These are phyloP conservation scores for Noctua janthina DNA, from an alignment of 2,888 invertebrate genomes.

Conservation along the genomic window DNA sequence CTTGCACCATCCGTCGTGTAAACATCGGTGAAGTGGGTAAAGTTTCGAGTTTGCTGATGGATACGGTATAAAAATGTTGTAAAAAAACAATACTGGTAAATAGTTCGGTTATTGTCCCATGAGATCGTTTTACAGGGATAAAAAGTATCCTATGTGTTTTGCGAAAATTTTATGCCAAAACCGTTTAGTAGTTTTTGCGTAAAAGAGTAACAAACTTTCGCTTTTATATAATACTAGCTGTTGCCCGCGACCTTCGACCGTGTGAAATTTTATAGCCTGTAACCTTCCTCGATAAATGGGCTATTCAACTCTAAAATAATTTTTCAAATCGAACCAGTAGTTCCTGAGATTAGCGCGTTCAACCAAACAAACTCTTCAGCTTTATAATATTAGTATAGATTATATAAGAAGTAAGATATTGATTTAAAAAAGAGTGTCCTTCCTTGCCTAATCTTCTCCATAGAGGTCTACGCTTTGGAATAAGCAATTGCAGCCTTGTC, in stretches of 20 bases:
- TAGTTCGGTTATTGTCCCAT: neutral
- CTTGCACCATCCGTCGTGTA: slow-evolving; percentile 87
- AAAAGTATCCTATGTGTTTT: neutral
- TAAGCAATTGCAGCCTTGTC: neutral
- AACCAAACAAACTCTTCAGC: too few relatives aligned
- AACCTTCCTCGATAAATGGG: too few relatives aligned
- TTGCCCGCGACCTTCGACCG: too few relatives aligned
- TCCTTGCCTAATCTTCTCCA: neutral
- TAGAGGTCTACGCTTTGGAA: neutral
- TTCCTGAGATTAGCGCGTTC: too few relatives aligned
- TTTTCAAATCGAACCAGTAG: too few relatives aligned
- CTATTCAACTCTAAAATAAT: too few relatives aligned
- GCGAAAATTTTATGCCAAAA: neutral
- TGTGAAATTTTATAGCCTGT: too few relatives aligned
- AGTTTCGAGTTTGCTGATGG: slow-evolving; percentile 59
- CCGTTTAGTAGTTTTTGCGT: neutral
- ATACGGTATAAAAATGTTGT: slow-evolving; percentile 67
- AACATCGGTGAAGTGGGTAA: slow-evolving; percentile 76
- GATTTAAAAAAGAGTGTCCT: too few relatives aligned
- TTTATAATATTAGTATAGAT: too few relatives aligned
- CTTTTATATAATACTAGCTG: neutral
- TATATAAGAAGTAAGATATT: too few relatives aligned
- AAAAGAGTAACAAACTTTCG: neutral
- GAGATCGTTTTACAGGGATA: neutral
- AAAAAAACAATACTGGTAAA: neutral